Base-by-base conservation (phyloP, 2,113 vertebrate genomes). In the Paedocypris sp. region DNA sequence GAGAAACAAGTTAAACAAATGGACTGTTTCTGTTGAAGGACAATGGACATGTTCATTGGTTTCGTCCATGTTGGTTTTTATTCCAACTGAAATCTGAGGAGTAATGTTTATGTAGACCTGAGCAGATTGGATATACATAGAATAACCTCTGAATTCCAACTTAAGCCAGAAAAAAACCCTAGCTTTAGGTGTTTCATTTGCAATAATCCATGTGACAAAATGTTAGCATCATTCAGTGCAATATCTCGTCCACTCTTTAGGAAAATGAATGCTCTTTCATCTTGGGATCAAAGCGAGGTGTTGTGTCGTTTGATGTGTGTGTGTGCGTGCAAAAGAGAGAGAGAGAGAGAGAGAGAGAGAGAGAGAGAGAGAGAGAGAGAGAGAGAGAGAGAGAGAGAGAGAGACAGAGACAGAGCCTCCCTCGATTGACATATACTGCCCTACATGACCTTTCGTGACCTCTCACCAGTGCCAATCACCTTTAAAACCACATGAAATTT, bases 181-280 rank as follows among this genome's bases (percentile, higher is more conserved):
- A 28, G 35, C 16, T 20, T 42, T 31, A 3, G 36, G 19, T 29
- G 7, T 11, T 18, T 12, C 23, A 22, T 15, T 57, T 57, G 43
- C 38, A 57, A 26, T 62, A 46, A 19, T 54, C 32, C 32, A 53
- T 31, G n/a, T 48, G 20, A 50, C 23, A 54, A 62, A 52, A 32
- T 31, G 5, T 36, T 36, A 56, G 50, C 26, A 65, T 66, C 36
- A 50, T 48, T 33, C 20, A 32, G 42, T 13, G 25, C 38, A 33
- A 62, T 61, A 50, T 63, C 35, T 58, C 36, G 56, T 70, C 50
- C 35, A 36, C 42, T 57, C 38, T 60, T 66, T 56, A 45, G 35
- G 19, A 32, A 66, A 61, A 62, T 66, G 43, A 70, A 70, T 60
- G 36, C 62, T 61, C 54, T 64, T 64, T 69, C 57, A 70, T 70